These are phyloP conservation scores for Sylvicola cinctus DNA, from an alignment of 2,888 invertebrate genomes.

Conservation along the genomic window DNA sequence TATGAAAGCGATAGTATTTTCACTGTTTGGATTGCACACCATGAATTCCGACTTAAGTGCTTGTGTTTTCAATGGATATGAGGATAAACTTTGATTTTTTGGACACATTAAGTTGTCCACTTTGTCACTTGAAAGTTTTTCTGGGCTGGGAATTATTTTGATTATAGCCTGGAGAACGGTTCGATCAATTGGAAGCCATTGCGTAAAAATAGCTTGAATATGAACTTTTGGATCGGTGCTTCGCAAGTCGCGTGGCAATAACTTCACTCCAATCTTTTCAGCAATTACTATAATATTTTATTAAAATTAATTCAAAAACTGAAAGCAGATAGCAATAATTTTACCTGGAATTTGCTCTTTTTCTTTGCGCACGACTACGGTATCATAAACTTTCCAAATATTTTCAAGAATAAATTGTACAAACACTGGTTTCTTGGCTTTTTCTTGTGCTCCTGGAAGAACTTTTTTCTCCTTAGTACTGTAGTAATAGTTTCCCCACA, in stretches of 20 bases:
- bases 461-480: slow-evolving; percentile 68
- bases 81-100: slow-evolving; percentile 41
- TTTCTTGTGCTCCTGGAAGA: slow-evolving; percentile 73
- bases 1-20: slow-evolving; percentile 31
- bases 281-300: slow-evolving; percentile 29
- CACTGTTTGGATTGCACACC: slow-evolving; percentile 46
- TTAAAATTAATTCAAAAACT: background rate
- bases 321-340: background rate
- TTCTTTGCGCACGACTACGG: slow-evolving; percentile 52
- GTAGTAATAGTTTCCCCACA: slow-evolving; percentile 91
- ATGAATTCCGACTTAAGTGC: slow-evolving; percentile 45
- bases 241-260: slow-evolving; percentile 53
- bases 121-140: slow-evolving; percentile 49
- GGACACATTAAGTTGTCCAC: slow-evolving; percentile 68
- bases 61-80: slow-evolving; percentile 46
- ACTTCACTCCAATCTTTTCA: slow-evolving; percentile 54
- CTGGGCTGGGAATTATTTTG: slow-evolving; percentile 62
- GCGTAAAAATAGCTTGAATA: slow-evolving; percentile 60
- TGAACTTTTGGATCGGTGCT: slow-evolving; percentile 58
- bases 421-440: slow-evolving; percentile 82
- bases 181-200: slow-evolving; percentile 75
- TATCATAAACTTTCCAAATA: slow-evolving; percentile 77
- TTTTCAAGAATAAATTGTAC: slow-evolving; percentile 82
- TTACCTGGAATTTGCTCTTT: slow-evolving; percentile 40
- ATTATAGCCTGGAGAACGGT: slow-evolving; percentile 70